Conservation (phyloP, 2,113 vertebrate genomes). For the Mystacornis crossleyi region DNA sequence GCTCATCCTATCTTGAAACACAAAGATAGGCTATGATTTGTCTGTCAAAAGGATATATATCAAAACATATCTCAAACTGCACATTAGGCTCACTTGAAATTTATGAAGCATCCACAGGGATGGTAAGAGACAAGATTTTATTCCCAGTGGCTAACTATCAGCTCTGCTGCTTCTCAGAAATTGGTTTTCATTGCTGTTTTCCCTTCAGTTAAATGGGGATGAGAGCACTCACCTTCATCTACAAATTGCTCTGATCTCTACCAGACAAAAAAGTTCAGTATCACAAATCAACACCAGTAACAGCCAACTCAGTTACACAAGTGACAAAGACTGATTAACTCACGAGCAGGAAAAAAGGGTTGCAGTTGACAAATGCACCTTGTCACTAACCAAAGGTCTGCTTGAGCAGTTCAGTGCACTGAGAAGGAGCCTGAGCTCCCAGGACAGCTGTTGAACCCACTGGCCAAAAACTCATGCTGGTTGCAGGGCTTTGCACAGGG, state of each 20-base stretch:
- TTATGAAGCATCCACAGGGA: not conserved
- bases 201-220: not conserved
- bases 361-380: not conserved
- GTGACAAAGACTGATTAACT: not conserved
- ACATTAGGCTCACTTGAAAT: conserved; percentile 19
- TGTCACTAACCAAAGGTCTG: not conserved
- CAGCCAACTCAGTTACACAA: not conserved
- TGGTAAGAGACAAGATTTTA: not conserved
- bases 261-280: not conserved
- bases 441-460: not conserved
- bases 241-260: not conserved
- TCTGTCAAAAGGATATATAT: conserved; percentile 16
- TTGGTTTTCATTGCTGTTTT: not conserved
- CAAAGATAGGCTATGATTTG: not conserved
- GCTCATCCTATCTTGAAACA: not conserved
- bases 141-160: not conserved
- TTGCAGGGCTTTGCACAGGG: not conserved
- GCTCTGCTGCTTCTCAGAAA: not conserved
- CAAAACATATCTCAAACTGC: not conserved
- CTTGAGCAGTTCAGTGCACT: not conserved
- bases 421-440: not conserved
- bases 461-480: accelerated
- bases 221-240: not conserved
- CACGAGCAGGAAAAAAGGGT: not conserved
- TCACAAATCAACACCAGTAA: not conserved